These are phyloP conservation scores for Chloebia gouldiae DNA, from an alignment of 2,113 vertebrate species.

Conservation along the genomic window DNA sequence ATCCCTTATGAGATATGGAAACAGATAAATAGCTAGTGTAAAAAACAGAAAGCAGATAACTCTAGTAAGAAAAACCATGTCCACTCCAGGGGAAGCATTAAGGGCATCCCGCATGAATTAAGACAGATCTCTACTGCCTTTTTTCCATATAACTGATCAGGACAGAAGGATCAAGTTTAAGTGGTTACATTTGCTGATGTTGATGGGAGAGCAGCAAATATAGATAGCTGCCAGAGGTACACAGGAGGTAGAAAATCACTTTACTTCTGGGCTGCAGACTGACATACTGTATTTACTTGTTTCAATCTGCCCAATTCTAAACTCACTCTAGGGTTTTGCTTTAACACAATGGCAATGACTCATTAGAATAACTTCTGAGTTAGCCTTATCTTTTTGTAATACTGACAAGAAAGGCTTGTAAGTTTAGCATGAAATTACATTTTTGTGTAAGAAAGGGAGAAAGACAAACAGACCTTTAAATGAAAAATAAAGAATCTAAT, in stretches of 20 bases:
- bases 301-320: slow-evolving; percentile 14
- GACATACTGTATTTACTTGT: background rate
- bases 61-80: slow-evolving; percentile 49
- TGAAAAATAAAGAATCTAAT: background rate
- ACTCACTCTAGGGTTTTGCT: background rate
- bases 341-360: background rate
- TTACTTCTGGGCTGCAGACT: slow-evolving; percentile 11
- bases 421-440: background rate
- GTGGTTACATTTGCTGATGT: slow-evolving; percentile 67
- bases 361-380: background rate
- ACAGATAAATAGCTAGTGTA: slow-evolving; percentile 68
- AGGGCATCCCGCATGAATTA: slow-evolving; percentile 55
- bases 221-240: slow-evolving; percentile 46
- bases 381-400: background rate
- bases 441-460: background rate
- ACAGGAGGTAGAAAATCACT: slow-evolving; percentile 11
- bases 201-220: slow-evolving; percentile 50
- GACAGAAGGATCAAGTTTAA: slow-evolving; percentile 74
- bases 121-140: slow-evolving; percentile 64
- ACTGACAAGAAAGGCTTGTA: background rate
- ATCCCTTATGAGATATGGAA: slow-evolving; percentile 59
- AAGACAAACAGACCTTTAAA: background rate
- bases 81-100: slow-evolving; percentile 30
- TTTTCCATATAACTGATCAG: slow-evolving; percentile 72
- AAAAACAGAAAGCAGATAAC: slow-evolving; percentile 74